A percentile compares a stretch with the other conserved stretches of the same genome.
Conservation (phyloP, 2,888 invertebrate species). For the Meiosimyza platycephala region DNA sequence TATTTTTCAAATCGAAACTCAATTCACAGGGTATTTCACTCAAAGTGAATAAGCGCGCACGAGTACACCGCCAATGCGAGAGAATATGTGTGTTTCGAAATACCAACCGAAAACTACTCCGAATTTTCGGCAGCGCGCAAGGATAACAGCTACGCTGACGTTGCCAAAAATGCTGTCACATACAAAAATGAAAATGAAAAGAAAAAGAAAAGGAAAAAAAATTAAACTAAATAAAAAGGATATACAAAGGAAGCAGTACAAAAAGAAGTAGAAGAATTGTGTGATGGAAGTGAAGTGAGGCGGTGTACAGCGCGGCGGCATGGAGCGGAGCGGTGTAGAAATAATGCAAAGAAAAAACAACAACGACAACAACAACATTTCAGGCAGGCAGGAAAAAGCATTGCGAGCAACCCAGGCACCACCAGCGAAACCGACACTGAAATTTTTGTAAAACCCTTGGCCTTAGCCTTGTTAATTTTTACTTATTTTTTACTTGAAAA, state of each 20-base stretch:
- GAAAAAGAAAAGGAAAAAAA: neutral
- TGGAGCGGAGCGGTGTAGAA: conserved; percentile 19
- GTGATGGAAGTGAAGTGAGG: conserved; percentile 17
- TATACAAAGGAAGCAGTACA: conserved; percentile 29
- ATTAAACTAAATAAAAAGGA: conserved; percentile 19
- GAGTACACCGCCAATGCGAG: too few relatives aligned
- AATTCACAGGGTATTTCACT: too few relatives aligned
- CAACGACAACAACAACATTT: neutral
- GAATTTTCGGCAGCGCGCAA: neutral
- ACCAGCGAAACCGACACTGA: conserved; percentile 21
- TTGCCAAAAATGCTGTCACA: conserved; percentile 47
- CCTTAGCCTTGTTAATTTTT: conserved; percentile 39
- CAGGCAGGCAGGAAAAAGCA: conserved; percentile 42
- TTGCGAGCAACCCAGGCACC: conserved; percentile 40
- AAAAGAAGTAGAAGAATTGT: conserved; percentile 39
- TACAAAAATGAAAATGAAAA: conserved; percentile 21
- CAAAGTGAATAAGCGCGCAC: too few relatives aligned
- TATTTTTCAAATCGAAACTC: too few relatives aligned
- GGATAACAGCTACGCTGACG: conserved; percentile 40
- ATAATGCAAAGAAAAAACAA: conserved; percentile 5
- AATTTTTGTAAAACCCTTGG: conserved; percentile 36
- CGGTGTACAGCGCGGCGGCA: neutral
- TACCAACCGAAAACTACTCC: neutral
- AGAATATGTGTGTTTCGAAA: neutral
- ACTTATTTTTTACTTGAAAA: conserved; percentile 22